Conservation (phyloP, 2,797 vertebrate genomes). For the Sebastes wilsoni region DNA sequence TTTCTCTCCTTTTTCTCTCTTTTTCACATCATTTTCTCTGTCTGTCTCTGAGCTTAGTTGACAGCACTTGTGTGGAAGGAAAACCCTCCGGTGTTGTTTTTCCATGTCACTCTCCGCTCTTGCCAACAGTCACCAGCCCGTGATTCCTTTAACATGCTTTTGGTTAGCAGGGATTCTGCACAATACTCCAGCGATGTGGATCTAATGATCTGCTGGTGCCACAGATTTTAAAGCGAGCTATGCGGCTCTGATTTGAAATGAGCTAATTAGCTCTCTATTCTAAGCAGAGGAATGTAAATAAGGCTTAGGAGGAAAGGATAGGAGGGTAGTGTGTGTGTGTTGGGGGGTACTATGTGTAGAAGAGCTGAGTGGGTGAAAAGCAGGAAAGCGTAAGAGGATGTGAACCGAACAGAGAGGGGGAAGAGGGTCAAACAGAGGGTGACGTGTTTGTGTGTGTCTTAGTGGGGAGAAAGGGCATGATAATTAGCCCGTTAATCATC, state of each 20-base stretch:
- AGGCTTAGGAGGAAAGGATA: conserved; percentile 40
- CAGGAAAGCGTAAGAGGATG: conserved; percentile 41
- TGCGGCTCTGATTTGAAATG: conserved; percentile 49
- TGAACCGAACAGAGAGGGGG: conserved; percentile 27
- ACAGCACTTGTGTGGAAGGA: conserved; percentile 67
- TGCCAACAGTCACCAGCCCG: conserved; percentile 65
- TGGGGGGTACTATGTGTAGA: not conserved
- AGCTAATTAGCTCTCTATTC: conserved; percentile 55
- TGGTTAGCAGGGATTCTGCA: conserved; percentile 35
- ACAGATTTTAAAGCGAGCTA: conserved; percentile 30
- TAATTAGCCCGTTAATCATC: conserved; percentile 74
- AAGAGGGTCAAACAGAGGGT: conserved; percentile 65
- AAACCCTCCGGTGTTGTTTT: conserved; percentile 70
- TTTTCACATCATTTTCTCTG: conserved; percentile 61
- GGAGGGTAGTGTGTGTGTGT: not conserved
- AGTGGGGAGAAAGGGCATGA: conserved; percentile 37
- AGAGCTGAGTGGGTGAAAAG: conserved; percentile 41
- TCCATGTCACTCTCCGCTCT: conserved; percentile 63
- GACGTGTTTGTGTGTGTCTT: conserved; percentile 41
- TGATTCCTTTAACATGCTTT: conserved; percentile 59
- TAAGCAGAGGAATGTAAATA: conserved; percentile 41
- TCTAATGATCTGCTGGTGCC: conserved; percentile 45
- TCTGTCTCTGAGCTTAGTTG: conserved; percentile 64
- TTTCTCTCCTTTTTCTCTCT: conserved; percentile 58
- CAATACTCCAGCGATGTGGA: conserved; percentile 31